Base-by-base conservation (phyloP, 2,888 invertebrate genomes). In the Diachrysia chrysitis region DNA sequence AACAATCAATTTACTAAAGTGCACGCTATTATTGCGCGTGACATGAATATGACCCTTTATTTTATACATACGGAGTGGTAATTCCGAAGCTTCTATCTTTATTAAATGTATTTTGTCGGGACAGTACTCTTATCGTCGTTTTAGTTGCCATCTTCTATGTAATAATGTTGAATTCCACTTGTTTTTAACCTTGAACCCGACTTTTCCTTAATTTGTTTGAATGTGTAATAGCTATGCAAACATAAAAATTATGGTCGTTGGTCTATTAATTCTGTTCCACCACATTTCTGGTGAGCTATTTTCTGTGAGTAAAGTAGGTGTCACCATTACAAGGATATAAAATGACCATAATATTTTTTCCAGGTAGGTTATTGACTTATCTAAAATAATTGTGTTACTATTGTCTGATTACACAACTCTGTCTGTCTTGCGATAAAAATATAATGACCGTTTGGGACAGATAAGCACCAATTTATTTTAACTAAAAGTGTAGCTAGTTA, bases 1-100 rank as follows among this genome's bases (percentile, higher is more conserved):
- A 57, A 63, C 37, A 59, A 58, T 59, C 65, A 65, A 69, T 73
- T 69, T 69, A 37, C 61, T 19, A 46, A 54, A 69, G 64, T 65
- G 65, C 46, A 62, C 35, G 56, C 59, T 57, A 53, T 48, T 73
- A 53, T 48, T 73, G 63, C 46, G 56, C 12, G 14, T 21, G 46
- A 35, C 63, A 23, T 17, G 32, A 57, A 68, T 59, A 14, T 54
- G 42, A 19, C 16, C 51, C 35, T 29, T 16, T 42, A 37, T 25
- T 29, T 42, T 42, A 42, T 16, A 42, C 42, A 51, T 10, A 9
- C 21, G 2, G 4, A 9, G 4, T 21, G 21, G 19, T 51, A 12
- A 51, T 51, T 51, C 19, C 21, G 19, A 51, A 48, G 19, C 48
- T 51, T 51, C 19, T 51, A 19, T 51, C 48, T 51, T 19, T 51